phyloP scores from a whole-genome alignment of 2,113 vertebrate genomes.

The Centrocercus urophasianus region DNA sequence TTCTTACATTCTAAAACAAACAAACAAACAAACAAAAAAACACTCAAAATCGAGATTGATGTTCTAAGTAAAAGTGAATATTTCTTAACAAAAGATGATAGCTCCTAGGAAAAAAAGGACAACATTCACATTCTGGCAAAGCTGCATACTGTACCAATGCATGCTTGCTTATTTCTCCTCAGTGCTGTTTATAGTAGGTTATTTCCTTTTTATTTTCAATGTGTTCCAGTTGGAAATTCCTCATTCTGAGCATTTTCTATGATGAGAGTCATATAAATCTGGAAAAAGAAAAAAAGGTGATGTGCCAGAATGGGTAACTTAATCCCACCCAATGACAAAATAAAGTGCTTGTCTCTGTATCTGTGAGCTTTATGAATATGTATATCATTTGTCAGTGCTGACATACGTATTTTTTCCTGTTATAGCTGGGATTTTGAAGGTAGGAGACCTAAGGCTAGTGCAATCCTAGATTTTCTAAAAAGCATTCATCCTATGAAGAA shows the following conservation, averaged over 20 bases:
- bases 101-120: neutral
- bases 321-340: conserved; percentile 34
- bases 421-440: neutral
- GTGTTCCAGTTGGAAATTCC: conserved; percentile 57
- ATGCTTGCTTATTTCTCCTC: conserved; percentile 27
- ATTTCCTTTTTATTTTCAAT: conserved; percentile 61
- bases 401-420: neutral
- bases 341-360: conserved; percentile 44
- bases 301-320: conserved; percentile 33
- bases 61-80: conserved; percentile 23
- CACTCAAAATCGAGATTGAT: conserved; percentile 41
- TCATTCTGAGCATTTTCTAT: conserved; percentile 13
- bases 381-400: neutral
- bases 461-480: neutral
- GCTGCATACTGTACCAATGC: neutral
- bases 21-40: conserved; percentile 58
- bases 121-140: neutral
- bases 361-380: conserved; percentile 45
- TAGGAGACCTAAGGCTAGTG: neutral
- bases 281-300: conserved; percentile 5
- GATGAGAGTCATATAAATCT: conserved; percentile 44
- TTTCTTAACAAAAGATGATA: conserved; percentile 21
- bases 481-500: neutral
- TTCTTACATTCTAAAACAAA: neutral
- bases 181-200: conserved; percentile 39